phyloP scores from a whole-genome alignment of 2,113 vertebrate genomes.

The Hippocampus guttulatus region DNA sequence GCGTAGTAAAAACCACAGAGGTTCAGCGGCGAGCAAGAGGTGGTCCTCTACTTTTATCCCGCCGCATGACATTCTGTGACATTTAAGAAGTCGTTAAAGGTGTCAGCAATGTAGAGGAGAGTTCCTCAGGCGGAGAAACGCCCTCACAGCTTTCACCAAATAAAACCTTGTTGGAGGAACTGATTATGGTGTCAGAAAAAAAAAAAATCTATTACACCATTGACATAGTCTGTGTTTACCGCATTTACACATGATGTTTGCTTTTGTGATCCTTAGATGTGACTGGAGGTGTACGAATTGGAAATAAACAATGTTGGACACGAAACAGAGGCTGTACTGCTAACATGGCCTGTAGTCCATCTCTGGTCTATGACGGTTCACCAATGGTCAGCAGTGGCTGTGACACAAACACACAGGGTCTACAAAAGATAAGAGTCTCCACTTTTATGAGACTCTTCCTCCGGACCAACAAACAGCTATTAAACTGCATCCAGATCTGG shows the following conservation, averaged over 20 bases:
- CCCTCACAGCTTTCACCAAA: slow-evolving; percentile 58
- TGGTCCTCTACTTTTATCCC: slow-evolving; percentile 66
- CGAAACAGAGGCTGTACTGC: slow-evolving; percentile 29
- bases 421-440: slow-evolving; percentile 61
- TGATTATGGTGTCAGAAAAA: slow-evolving; percentile 46
- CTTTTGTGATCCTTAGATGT: slow-evolving; percentile 14
- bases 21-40: slow-evolving; percentile 57
- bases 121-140: slow-evolving; percentile 59
- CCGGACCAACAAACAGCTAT: slow-evolving; percentile 60
- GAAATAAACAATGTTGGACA: slow-evolving; percentile 11
- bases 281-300: background rate
- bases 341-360: slow-evolving; percentile 27
- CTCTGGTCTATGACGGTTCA: slow-evolving; percentile 16
- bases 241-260: slow-evolving; percentile 51
- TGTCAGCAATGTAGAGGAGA: slow-evolving; percentile 54
- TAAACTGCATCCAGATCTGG: slow-evolving; percentile 57
- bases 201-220: slow-evolving; percentile 41
- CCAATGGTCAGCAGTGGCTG: slow-evolving; percentile 33
- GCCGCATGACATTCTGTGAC: slow-evolving; percentile 74
- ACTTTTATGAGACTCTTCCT: slow-evolving; percentile 66
- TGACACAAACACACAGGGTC: slow-evolving; percentile 50
- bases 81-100: slow-evolving; percentile 79
- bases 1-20: slow-evolving; percentile 55
- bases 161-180: slow-evolving; percentile 58
- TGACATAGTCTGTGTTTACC: slow-evolving; percentile 34